Evolutionary conservation across 2,888 invertebrate species (phyloP).

Genomic region (Leucozona laternaria): DNA sequence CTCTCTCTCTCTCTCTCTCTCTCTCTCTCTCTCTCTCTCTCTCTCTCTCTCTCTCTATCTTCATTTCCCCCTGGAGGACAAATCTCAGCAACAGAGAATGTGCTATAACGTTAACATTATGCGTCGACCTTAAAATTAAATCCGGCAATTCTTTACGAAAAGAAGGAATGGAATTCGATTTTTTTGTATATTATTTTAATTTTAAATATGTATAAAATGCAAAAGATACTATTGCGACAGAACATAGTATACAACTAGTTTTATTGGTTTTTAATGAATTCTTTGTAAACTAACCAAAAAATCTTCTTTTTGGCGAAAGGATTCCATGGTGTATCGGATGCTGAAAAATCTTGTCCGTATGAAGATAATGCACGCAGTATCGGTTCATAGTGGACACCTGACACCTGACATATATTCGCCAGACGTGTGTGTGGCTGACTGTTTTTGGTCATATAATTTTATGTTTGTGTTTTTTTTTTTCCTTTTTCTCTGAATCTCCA

Average conservation of each 20-base stretch:
- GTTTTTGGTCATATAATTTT: slow-evolving; percentile 51
- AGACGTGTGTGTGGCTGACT: slow-evolving; percentile 39
- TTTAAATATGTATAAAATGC: slow-evolving; percentile 41
- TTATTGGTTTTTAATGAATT: slow-evolving; percentile 74
- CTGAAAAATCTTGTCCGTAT: slow-evolving; percentile 33
- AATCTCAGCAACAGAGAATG: slow-evolving; percentile 37
- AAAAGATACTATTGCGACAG: slow-evolving; percentile 68
- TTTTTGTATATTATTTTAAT: slow-evolving; percentile 20
- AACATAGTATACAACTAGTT: slow-evolving; percentile 58
- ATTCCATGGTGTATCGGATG: neutral
- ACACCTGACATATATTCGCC: slow-evolving; percentile 66
- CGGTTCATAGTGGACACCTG: slow-evolving; percentile 56
- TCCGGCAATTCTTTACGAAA: slow-evolving; percentile 44
- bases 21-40: neutral
- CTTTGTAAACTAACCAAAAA: slow-evolving; percentile 26
- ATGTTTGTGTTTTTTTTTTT: slow-evolving; percentile 11
- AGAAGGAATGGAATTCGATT: slow-evolving; percentile 1
- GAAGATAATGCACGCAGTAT: neutral
- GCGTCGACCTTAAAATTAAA: slow-evolving; percentile 75
- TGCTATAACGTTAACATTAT: slow-evolving; percentile 63
- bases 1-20: neutral
- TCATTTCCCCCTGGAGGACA: neutral
- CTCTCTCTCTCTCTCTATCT: neutral
- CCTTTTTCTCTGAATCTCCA: slow-evolving; percentile 38
- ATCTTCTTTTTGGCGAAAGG: slow-evolving; percentile 28